A percentile compares a stretch with the other conserved stretches of the same genome.
Conservation (phyloP, 2,888 invertebrate species). For the Campoplex nolae region DNA sequence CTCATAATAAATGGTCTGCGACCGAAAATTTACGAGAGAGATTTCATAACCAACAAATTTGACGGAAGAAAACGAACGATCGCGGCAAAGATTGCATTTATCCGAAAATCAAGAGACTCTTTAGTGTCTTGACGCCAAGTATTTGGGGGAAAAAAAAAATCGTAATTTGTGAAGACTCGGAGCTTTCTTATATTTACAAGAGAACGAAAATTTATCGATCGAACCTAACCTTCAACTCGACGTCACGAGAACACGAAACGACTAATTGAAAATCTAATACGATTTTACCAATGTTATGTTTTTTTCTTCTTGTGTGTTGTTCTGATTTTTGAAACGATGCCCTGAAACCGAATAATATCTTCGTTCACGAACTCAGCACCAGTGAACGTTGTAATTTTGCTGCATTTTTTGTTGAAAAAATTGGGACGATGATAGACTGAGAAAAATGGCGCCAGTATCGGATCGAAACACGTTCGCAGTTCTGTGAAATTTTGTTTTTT, state of each 20-base stretch:
- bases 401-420: background rate
- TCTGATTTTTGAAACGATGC: background rate
- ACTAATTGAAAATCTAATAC: background rate
- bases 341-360: background rate
- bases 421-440: background rate
- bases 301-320: background rate
- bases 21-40: conserved; percentile 12
- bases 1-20: conserved; percentile 7
- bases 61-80: conserved; percentile 8
- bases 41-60: conserved; percentile 25
- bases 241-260: background rate
- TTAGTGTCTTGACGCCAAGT: background rate
- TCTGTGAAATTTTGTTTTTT: background rate
- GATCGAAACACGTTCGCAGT: background rate
- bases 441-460: background rate
- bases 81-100: background rate
- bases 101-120: background rate
- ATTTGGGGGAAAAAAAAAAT: background rate
- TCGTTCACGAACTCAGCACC: background rate
- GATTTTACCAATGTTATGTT: background rate
- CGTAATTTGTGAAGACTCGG: background rate
- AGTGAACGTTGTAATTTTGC: background rate
- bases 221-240: background rate
- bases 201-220: background rate
- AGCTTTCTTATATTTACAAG: background rate